phyloP scores from a whole-genome alignment of 2,888 invertebrate genomes.

The Macrophya alboannulata region DNA sequence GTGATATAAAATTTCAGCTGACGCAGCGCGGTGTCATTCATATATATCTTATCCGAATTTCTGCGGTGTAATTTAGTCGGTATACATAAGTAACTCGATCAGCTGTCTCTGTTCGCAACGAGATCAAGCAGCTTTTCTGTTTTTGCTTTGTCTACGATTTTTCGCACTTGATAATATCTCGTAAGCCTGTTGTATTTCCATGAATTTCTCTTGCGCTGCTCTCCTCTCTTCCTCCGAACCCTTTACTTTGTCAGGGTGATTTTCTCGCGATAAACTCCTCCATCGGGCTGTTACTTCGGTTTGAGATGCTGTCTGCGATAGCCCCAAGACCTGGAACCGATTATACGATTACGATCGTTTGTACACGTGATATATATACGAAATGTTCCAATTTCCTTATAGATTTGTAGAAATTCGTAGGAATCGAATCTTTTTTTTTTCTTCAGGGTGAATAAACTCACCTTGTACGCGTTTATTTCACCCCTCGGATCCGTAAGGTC shows the following conservation, averaged over 20 bases:
- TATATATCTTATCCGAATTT: neutral
- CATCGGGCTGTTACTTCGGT: conserved; percentile 92
- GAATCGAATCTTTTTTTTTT: too few relatives aligned
- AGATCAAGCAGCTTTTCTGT: conserved; percentile 83
- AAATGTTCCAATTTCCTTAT: too few relatives aligned
- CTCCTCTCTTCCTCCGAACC: conserved; percentile 85
- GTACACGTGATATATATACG: neutral
- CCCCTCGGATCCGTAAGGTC: conserved; percentile 95
- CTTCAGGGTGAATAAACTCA: conserved; percentile 75
- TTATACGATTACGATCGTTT: neutral
- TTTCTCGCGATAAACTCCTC: conserved; percentile 90
- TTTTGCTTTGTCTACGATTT: conserved; percentile 87
- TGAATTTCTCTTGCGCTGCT: conserved; percentile 92
- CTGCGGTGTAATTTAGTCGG: neutral
- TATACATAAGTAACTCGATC: neutral
- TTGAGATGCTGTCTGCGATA: conserved; percentile 91
- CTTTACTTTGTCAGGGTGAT: conserved; percentile 96
- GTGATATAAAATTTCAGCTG: neutral
- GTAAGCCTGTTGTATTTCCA: conserved; percentile 96
- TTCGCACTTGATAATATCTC: conserved; percentile 93
- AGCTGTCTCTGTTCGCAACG: neutral
- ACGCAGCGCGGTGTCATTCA: neutral
- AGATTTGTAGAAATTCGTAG: too few relatives aligned
- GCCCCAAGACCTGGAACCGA: conserved; percentile 84
- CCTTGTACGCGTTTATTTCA: conserved; percentile 93